These are phyloP conservation scores for Thymelicus lineola DNA, from an alignment of 2,888 invertebrate species.

Conservation along the genomic window DNA sequence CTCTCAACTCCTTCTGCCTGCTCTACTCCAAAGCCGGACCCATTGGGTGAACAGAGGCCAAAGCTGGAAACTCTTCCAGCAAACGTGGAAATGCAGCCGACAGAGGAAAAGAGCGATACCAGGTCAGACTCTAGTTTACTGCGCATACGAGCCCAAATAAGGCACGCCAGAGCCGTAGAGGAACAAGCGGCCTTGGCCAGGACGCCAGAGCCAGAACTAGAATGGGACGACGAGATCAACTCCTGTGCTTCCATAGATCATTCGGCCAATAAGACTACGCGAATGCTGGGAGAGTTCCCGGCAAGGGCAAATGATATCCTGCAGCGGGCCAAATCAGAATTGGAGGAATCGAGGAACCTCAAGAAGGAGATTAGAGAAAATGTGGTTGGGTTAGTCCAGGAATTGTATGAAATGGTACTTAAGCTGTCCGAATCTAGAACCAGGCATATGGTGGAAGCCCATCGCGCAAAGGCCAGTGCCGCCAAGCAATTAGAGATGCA, in stretches of 20 bases:
- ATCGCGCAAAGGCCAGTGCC: background rate
- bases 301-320: background rate
- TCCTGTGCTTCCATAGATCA: background rate
- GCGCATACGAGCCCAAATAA: slow-evolving; percentile 1
- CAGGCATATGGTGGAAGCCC: background rate
- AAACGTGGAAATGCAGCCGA: background rate
- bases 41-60: background rate
- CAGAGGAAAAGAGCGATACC: background rate
- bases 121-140: background rate
- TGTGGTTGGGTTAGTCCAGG: background rate
- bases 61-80: background rate
- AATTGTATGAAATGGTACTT: background rate
- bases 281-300: background rate
- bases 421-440: background rate
- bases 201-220: background rate
- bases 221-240: background rate
- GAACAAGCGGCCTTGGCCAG: background rate
- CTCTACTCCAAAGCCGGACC: background rate
- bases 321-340: background rate
- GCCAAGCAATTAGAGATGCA: background rate
- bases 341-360: background rate
- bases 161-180: background rate
- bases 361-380: background rate
- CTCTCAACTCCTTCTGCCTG: background rate
- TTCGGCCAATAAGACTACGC: too few relatives aligned